Evolutionary conservation across 2,797 vertebrate genomes (phyloP).

Genomic region (Anolis apletophallus): DNA sequence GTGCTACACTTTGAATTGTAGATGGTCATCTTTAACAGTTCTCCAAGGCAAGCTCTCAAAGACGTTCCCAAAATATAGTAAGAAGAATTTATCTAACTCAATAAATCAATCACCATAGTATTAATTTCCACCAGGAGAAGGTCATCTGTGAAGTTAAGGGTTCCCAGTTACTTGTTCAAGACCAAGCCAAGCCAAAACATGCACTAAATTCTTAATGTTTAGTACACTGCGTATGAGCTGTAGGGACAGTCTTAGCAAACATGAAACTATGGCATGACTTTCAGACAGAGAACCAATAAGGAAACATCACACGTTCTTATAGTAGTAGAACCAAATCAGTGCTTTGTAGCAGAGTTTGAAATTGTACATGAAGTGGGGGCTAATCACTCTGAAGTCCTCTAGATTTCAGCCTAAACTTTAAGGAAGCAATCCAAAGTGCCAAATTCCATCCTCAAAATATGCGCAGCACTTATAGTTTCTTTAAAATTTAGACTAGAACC

Average conservation of each 20-base stretch:
- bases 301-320: not conserved
- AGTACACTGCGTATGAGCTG: too few relatives aligned
- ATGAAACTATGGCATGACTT: not conserved
- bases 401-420: not conserved
- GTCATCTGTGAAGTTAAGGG: not conserved
- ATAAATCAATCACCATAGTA: not conserved
- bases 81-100: too few relatives aligned
- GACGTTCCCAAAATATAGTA: not conserved
- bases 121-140: not conserved
- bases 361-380: not conserved
- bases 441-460: too few relatives aligned
- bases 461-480: too few relatives aligned
- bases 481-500: too few relatives aligned
- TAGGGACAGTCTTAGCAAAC: not conserved
- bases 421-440: not conserved
- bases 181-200: not conserved
- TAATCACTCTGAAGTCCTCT: too few relatives aligned
- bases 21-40: not conserved
- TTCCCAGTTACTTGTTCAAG: not conserved
- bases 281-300: not conserved
- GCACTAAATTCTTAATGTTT: too few relatives aligned
- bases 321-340: not conserved
- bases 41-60: not conserved
- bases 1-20: not conserved
- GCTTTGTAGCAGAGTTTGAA: not conserved